A percentile compares a stretch with the other conserved stretches of the same genome.
These are phyloP conservation scores for Trogon melanurus DNA, from an alignment of 2,113 vertebrate genomes.

Conservation along the genomic window DNA sequence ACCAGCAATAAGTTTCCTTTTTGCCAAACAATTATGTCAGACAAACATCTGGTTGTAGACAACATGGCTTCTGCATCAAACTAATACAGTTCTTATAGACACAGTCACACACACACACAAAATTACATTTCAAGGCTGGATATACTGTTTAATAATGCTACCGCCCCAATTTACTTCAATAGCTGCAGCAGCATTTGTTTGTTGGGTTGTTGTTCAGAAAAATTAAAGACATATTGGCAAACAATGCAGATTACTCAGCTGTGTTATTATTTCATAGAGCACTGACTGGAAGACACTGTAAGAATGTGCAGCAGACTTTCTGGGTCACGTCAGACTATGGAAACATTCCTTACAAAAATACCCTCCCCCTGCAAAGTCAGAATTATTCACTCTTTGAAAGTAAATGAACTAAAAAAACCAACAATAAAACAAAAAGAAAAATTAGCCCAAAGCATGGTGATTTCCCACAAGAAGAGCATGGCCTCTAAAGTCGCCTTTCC, in stretches of 20 bases:
- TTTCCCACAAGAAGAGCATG: slow-evolving; percentile 47
- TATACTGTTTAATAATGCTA: slow-evolving; percentile 72
- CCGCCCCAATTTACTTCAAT: slow-evolving; percentile 35
- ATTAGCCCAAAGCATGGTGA: slow-evolving; percentile 53
- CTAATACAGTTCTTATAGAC: slow-evolving; percentile 65
- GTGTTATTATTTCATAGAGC: slow-evolving; percentile 38
- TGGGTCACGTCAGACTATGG: slow-evolving; percentile 43
- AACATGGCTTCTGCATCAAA: slow-evolving; percentile 64
- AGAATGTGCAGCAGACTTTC: slow-evolving; percentile 62
- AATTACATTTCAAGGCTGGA: slow-evolving; percentile 68
- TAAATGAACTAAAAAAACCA: slow-evolving; percentile 42
- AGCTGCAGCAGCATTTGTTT: slow-evolving; percentile 51
- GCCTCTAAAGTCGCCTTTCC: slow-evolving; percentile 8
- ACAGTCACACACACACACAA: slow-evolving; percentile 66
- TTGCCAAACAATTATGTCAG: slow-evolving; percentile 62
- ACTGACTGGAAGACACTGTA: slow-evolving; percentile 63
- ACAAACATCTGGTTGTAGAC: slow-evolving; percentile 66
- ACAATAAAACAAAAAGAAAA: slow-evolving; percentile 19
- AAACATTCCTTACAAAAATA: slow-evolving; percentile 60
- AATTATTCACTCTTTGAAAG: slow-evolving; percentile 37
- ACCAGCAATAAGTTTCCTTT: slow-evolving; percentile 61
- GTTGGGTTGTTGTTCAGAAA: slow-evolving; percentile 32
- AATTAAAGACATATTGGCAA: slow-evolving; percentile 46
- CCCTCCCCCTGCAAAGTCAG: slow-evolving; percentile 44
- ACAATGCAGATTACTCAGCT: slow-evolving; percentile 39